Conservation (phyloP, 2,113 vertebrate genomes). For the Drymodes brunneopygia region DNA sequence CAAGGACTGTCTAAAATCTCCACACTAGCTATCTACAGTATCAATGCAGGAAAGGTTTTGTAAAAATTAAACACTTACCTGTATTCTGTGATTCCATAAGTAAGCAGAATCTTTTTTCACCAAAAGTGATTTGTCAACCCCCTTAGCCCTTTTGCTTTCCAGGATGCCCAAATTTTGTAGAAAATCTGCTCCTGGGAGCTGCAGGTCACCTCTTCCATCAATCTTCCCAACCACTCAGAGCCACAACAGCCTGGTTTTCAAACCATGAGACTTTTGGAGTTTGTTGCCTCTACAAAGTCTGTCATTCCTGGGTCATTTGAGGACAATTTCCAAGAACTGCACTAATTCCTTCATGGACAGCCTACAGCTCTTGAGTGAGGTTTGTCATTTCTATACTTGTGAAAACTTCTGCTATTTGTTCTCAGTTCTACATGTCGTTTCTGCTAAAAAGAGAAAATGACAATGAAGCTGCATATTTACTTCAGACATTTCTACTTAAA, state of each 20-base stretch:
- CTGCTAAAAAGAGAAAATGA: background rate
- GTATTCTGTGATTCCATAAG: background rate
- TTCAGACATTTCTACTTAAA: slow-evolving; percentile 3
- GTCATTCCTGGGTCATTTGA: background rate
- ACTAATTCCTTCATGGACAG: background rate
- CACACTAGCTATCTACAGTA: background rate
- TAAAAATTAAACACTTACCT: slow-evolving; percentile 31
- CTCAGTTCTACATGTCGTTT: background rate
- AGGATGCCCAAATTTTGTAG: background rate
- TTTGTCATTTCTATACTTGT: background rate
- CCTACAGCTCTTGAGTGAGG: background rate
- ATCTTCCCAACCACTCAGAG: background rate
- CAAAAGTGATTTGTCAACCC: background rate
- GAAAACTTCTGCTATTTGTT: background rate
- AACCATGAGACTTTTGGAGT: background rate
- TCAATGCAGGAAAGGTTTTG: background rate
- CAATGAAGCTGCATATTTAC: background rate
- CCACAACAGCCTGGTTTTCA: background rate
- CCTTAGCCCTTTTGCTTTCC: background rate
- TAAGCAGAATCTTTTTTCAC: background rate
- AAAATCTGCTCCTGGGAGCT: background rate
- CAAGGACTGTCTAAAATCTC: background rate
- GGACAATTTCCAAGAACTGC: background rate
- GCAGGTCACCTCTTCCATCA: background rate
- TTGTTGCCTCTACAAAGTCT: background rate